Evolutionary conservation across 2,888 invertebrate genomes (phyloP).

Genomic region (Drosophila cognata): DNA sequence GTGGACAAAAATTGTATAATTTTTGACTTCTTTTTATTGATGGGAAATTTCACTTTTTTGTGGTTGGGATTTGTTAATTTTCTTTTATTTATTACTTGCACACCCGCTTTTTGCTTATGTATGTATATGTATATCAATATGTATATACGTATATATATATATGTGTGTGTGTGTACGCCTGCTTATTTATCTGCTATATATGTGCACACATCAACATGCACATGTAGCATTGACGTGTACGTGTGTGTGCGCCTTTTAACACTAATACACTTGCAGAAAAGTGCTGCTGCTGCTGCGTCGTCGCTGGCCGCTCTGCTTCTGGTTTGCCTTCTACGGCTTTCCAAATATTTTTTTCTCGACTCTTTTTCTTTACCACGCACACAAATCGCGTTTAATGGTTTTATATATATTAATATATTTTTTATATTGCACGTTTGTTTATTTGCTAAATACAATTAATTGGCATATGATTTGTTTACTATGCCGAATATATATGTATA

Average conservation of each 20-base stretch:
- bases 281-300: constrained; percentile 55
- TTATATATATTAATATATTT: constrained; percentile 16
- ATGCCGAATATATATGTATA: constrained; percentile 4
- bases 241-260: constrained; percentile 50
- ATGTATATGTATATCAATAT: constrained; percentile 25
- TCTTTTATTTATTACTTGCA: constrained; percentile 44
- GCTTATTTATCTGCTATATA: constrained; percentile 51
- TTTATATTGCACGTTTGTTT: constrained; percentile 59
- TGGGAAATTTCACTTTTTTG: constrained; percentile 67
- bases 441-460: constrained; percentile 35
- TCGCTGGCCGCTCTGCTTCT: constrained; percentile 48
- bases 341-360: constrained; percentile 39
- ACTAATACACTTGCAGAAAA: constrained; percentile 72
- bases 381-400: constrained; percentile 26
- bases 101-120: constrained; percentile 29
- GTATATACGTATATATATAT: constrained; percentile 19
- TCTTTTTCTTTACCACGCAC: constrained; percentile 39
- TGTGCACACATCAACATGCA: constrained; percentile 30
- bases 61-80: constrained; percentile 50
- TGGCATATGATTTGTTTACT: constrained; percentile 53
- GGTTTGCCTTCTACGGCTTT: constrained; percentile 59
- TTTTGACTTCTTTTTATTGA: constrained; percentile 31
- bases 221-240: constrained; percentile 19
- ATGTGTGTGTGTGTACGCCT: constrained; percentile 14
- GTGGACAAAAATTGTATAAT: constrained; percentile 56